Percentiles rank a stretch among this genome's conserved stretches.
Evolutionary conservation across 2,888 invertebrate species (phyloP).

Genomic region (Venusia cambrica): DNA sequence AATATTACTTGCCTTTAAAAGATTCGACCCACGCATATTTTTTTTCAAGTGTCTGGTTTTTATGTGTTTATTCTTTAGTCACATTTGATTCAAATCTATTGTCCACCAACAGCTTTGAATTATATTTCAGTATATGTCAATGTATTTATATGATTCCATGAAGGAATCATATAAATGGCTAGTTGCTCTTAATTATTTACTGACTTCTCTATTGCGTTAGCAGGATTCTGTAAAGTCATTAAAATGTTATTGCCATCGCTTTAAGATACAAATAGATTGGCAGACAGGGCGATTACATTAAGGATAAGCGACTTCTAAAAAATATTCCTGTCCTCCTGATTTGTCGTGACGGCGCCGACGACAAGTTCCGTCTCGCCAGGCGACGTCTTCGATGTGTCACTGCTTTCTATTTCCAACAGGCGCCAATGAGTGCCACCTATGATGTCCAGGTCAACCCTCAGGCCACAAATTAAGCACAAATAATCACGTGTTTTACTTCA

Average conservation of each 20-base stretch:
- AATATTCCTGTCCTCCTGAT: slow-evolving; percentile 25
- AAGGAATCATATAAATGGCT: no score
- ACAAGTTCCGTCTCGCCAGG: slow-evolving; percentile 44
- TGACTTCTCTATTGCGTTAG: no score
- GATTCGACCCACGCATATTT: slow-evolving; percentile 22
- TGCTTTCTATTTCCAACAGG: slow-evolving; percentile 67
- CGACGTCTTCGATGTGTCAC: slow-evolving; percentile 59
- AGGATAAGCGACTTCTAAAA: slow-evolving; percentile 18
- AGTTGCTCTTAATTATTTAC: no score
- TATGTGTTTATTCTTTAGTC: slow-evolving; percentile 4
- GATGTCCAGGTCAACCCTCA: slow-evolving; percentile 41
- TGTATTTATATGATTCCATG: no score
- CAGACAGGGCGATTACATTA: slow-evolving; percentile 4
- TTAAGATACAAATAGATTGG: slow-evolving; percentile 5
- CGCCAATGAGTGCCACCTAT: slow-evolving; percentile 52
- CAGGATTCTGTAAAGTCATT: slow-evolving; percentile 2
- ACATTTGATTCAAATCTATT: no score
- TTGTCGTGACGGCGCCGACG: slow-evolving; percentile 36
- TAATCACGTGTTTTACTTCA: slow-evolving; percentile 28
- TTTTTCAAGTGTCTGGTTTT: slow-evolving; percentile 17
- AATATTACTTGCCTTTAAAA: slow-evolving; percentile 23
- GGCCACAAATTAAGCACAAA: slow-evolving; percentile 31
- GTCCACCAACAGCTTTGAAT: slow-evolving; percentile 6
- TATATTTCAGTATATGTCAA: no score
- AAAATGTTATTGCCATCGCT: slow-evolving; percentile 1